Evolutionary conservation across 2,797 vertebrate species (phyloP), one percentile per base, ranked within the genome.

Genomic region (Centroberyx gerrardi): DNA sequence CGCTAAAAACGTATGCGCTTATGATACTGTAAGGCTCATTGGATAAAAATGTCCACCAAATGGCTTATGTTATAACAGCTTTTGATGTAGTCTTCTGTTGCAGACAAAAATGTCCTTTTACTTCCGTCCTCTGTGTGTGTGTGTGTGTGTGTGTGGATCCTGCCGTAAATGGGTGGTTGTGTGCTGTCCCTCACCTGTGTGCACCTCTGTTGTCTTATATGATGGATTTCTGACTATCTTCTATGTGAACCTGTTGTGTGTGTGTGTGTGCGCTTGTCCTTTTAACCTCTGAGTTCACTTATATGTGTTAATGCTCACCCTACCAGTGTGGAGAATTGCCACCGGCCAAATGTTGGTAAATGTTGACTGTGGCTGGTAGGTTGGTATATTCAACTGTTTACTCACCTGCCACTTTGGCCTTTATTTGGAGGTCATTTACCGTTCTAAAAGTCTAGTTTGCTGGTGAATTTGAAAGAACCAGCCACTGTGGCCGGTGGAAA

Each of bases 171-270:
- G 18, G n/a, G 40, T 17, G 13, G 55, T 33, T 6, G 14, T 22
- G 28, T 71, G 14, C 46, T 56, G 3, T 46, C 29, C 2, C 33
- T 58, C 51, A 67, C 74, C 42, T n/a, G 52, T 51, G 27, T 71
- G 27, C 15, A 73, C 53, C 42, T 51, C 74, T 59, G 63, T 78
- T 73, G 61, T 76, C 13, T 56, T 18, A 52, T 6, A 33, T 8
- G 4, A 70, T 60, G 5, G 46, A 14, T 46, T 40, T 58, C 58
- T 54, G 15, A 8, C 59, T 46, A 1, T 58, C 13, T 3, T 31
- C n/a, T 38, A 17, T n/a, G 29, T 67, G 55, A 74, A 40, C 31
- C 28, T 64, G 28, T 36, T 36, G 2, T 40, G 7, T 8, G 8
- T 13, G 10, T 42, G 40, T 42, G 8, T 13, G 10, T 42, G 40